Conservation (phyloP, 2,888 invertebrate species). For the Alloplasta piceator region DNA sequence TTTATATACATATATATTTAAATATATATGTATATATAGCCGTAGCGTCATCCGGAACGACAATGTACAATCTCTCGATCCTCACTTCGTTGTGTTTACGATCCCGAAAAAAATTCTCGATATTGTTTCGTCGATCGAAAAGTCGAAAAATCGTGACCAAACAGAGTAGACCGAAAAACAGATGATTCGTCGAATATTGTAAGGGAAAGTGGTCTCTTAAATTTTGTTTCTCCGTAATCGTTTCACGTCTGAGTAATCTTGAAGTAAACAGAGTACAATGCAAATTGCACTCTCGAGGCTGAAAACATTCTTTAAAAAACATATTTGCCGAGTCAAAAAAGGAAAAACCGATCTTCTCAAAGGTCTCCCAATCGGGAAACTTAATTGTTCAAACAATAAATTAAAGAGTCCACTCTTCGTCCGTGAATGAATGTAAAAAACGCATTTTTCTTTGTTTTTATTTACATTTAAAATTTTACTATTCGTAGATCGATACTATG, state of each 20-base stretch:
- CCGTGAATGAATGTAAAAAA: constrained; percentile 7
- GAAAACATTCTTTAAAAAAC: not conserved
- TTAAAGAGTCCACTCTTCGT: constrained; percentile 41
- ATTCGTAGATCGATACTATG: constrained; percentile 34
- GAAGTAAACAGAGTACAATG: too few relatives aligned
- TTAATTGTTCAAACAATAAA: constrained; percentile 7
- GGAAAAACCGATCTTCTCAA: constrained; percentile 27
- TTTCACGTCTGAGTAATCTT: too few relatives aligned
- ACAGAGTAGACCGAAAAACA: too few relatives aligned
- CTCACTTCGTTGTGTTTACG: constrained; percentile 46
- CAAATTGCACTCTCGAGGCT: not conserved
- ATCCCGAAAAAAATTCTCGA: constrained; percentile 10
- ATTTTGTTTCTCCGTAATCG: too few relatives aligned
- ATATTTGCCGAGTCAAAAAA: not conserved
- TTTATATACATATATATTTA: too few relatives aligned
- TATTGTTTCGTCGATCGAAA: not conserved
- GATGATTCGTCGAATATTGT: too few relatives aligned
- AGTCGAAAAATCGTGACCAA: too few relatives aligned
- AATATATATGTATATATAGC: constrained; percentile 2
- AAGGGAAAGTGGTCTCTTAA: too few relatives aligned
- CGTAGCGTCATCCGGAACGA: constrained; percentile 48
- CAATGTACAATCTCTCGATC: constrained; percentile 51
- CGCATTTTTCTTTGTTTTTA: constrained; percentile 10
- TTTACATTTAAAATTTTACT: not conserved
- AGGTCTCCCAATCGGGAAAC: not conserved